Evolutionary conservation across 2,113 vertebrate species (phyloP), one percentile per base, ranked within the genome.

Genomic region (Sarotherodon lohbergeri): DNA sequence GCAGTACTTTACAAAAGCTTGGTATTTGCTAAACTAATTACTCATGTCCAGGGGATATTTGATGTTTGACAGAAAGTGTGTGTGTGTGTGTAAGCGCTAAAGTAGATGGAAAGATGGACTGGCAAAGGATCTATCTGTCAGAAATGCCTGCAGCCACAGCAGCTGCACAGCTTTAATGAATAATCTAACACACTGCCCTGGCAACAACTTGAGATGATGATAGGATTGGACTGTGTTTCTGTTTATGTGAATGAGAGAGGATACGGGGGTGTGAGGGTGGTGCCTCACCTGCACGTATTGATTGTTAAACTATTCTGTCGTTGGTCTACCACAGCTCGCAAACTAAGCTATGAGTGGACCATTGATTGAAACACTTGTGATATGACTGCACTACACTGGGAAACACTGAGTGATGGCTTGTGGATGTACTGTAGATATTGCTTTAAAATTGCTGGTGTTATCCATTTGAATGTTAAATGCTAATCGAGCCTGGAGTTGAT

Each of bases 81-180:
- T 10, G 36, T 56, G 59, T 34, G 48, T 8, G 29, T 55, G 79
- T 78, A 54, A 29, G 84, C 14, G 36, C 43, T 55, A 57, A 14
- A 76, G 32, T 9, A 14, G 79, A 85, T 41, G 27, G 5, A 79
- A 79, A 39, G 48, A 83, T 22, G 79, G 55, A 83, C 39, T 24
- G 63, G 14, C 19, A 6, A 78, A 71, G 39, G 73, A 80, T 90
- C 80, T 19, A 46, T 86, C 68, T 59, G 39, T 55, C 24, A 91
- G 90, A 86, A 78, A 55, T 8, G 85, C 91, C 89, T 59, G 55
- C 63, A 83, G 89, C 83, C 86, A 57, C 6, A 61, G 85, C 68
- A 88, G 88, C 85, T 81, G 81, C 9, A 63, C 86, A 27, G 82
- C 87, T 63, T 84, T 91, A 87, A 94, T 92, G 89, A 95, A 93